Percentiles rank a stretch among this genome's conserved stretches.
These are phyloP conservation scores for Notamacropus eugenii DNA, from an alignment of 2,797 vertebrate species.

Conservation along the genomic window DNA sequence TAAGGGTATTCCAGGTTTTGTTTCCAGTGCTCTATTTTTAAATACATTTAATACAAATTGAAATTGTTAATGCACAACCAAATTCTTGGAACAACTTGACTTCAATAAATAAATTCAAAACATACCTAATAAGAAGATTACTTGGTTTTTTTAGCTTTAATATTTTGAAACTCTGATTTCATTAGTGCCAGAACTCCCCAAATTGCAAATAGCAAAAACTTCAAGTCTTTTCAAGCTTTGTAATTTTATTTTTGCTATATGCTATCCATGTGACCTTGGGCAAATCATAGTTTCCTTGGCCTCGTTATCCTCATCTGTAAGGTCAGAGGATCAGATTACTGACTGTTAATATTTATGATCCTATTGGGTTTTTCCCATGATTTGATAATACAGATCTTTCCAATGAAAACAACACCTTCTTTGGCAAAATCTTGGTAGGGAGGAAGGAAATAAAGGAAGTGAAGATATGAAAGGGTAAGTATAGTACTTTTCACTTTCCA, in stretches of 20 bases:
- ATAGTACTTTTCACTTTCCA: background rate
- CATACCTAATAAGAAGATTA: background rate
- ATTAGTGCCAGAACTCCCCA: background rate
- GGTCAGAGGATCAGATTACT: background rate
- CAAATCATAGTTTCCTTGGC: background rate
- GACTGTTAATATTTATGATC: background rate
- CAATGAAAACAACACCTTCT: no score
- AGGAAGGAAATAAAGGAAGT: background rate
- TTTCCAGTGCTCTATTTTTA: constrained; percentile 13
- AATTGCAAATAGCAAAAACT: background rate
- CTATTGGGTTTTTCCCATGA: background rate
- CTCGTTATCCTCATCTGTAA: background rate
- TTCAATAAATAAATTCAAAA: background rate
- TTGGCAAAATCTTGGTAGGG: no score
- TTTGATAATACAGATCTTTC: no score
- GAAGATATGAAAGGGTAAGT: background rate
- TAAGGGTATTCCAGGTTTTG: background rate
- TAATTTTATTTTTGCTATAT: background rate
- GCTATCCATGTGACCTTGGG: background rate
- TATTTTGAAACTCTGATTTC: background rate
- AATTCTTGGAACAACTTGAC: background rate
- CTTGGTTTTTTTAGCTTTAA: background rate
- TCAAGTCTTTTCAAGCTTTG: background rate
- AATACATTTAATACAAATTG: background rate
- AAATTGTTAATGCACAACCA: background rate